A percentile compares a stretch with the other conserved stretches of the same genome.
These are phyloP conservation scores for Enteromius thamalakanensis DNA, from an alignment of 2,797 vertebrate genomes.

Conservation along the genomic window DNA sequence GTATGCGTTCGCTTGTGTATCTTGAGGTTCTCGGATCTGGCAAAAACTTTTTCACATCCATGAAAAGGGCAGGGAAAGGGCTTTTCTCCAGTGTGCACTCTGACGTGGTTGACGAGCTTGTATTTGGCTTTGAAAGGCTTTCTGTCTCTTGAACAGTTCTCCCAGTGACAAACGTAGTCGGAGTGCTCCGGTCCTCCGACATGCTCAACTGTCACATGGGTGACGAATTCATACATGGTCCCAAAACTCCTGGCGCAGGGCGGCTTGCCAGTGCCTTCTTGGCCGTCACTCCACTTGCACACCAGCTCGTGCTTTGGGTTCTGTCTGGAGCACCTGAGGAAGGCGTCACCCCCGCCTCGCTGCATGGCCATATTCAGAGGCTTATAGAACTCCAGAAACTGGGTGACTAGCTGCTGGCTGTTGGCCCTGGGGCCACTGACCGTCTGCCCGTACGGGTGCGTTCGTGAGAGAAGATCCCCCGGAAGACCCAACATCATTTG, in stretches of 20 bases:
- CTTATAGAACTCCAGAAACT: slow-evolving; percentile 78
- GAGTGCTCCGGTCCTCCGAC: slow-evolving; percentile 75
- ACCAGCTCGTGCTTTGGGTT: slow-evolving; percentile 76
- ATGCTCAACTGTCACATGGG: slow-evolving; percentile 82
- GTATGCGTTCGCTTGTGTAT: slow-evolving; percentile 83
- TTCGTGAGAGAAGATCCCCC: slow-evolving; percentile 76
- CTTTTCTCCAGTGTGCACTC: slow-evolving; percentile 78
- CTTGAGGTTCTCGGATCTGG: slow-evolving; percentile 81
- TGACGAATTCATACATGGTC: slow-evolving; percentile 82
- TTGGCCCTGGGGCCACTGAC: slow-evolving; percentile 73
- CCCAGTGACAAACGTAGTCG: slow-evolving; percentile 79
- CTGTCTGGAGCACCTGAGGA: slow-evolving; percentile 79
- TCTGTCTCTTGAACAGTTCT: slow-evolving; percentile 74
- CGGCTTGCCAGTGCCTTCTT: slow-evolving; percentile 71
- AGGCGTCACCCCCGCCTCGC: slow-evolving; percentile 74
- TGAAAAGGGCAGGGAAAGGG: slow-evolving; percentile 75
- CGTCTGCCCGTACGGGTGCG: slow-evolving; percentile 74
- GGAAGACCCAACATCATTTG: slow-evolving; percentile 80
- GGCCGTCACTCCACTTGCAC: slow-evolving; percentile 80
- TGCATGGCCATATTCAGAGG: slow-evolving; percentile 77
- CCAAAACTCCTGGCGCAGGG: slow-evolving; percentile 79
- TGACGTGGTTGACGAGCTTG: slow-evolving; percentile 80
- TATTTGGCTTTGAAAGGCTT: slow-evolving; percentile 79
- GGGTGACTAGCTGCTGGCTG: slow-evolving; percentile 76
- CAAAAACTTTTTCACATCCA: slow-evolving; percentile 79